phyloP scores from a whole-genome alignment of 2,888 invertebrate genomes.

The Oligia strigilis region DNA sequence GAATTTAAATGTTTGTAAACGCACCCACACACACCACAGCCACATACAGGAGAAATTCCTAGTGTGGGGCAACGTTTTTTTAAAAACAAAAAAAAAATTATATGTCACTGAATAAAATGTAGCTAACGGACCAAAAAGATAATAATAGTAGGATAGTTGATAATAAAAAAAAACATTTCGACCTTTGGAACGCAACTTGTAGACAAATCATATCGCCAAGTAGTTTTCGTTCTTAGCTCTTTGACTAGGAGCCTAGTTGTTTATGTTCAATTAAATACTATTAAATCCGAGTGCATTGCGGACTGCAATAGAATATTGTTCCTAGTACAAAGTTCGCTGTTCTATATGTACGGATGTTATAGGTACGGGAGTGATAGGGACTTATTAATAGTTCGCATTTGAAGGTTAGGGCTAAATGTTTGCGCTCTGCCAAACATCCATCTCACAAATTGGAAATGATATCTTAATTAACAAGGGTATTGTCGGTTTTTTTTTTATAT shows the following conservation, averaged over 20 bases:
- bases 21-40: too few relatives aligned
- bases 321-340: conserved; percentile 84
- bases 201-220: conserved; percentile 26
- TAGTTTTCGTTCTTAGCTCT: conserved; percentile 26
- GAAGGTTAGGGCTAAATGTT: conserved; percentile 83
- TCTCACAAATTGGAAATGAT: conserved; percentile 45
- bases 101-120: background rate
- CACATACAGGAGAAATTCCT: too few relatives aligned
- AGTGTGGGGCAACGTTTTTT: too few relatives aligned
- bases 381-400: conserved; percentile 82
- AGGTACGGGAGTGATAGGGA: conserved; percentile 70
- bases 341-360: conserved; percentile 73
- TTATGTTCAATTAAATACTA: conserved; percentile 72
- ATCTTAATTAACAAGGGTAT: conserved; percentile 12
- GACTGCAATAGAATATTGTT: conserved; percentile 70
- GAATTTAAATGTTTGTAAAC: too few relatives aligned
- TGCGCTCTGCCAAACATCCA: conserved; percentile 71
- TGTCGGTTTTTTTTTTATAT: conserved; percentile 10
- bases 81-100: too few relatives aligned
- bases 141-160: background rate
- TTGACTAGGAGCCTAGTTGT: conserved; percentile 44
- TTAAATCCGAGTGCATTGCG: conserved; percentile 69
- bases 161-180: conserved; percentile 5
- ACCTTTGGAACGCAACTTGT: conserved; percentile 33
- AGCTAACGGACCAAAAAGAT: background rate